These are phyloP conservation scores for Vireo griseus DNA, from an alignment of 2,797 vertebrate genomes.

Conservation along the genomic window DNA sequence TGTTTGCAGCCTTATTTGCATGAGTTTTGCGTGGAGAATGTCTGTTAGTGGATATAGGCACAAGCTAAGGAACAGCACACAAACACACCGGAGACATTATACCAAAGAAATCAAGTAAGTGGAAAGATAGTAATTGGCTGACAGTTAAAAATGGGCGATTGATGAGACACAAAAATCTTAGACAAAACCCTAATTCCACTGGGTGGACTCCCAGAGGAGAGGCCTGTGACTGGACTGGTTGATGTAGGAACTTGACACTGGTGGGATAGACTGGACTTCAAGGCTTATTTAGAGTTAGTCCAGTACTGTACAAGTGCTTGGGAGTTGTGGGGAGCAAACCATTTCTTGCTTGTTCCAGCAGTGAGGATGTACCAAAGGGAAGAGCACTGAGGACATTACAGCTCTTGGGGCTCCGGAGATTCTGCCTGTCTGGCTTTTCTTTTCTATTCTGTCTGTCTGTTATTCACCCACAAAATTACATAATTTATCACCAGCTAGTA, in stretches of 20 bases:
- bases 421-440: background rate
- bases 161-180: background rate
- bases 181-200: background rate
- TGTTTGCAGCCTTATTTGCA: background rate
- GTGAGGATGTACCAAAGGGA: background rate
- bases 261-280: background rate
- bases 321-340: background rate
- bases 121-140: background rate
- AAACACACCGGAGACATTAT: background rate
- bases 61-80: background rate
- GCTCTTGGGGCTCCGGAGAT: background rate
- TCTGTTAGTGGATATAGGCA: background rate
- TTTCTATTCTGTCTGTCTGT: background rate
- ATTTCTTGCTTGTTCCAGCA: background rate
- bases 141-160: background rate
- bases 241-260: background rate
- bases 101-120: background rate
- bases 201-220: background rate
- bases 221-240: background rate
- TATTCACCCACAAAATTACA: constrained; percentile 37
- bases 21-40: background rate
- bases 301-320: background rate
- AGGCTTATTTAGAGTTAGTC: background rate
- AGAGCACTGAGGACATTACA: background rate
- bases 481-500: constrained; percentile 24